phyloP scores from a whole-genome alignment of 2,888 invertebrate species.

The Boloria euphrosyne region DNA sequence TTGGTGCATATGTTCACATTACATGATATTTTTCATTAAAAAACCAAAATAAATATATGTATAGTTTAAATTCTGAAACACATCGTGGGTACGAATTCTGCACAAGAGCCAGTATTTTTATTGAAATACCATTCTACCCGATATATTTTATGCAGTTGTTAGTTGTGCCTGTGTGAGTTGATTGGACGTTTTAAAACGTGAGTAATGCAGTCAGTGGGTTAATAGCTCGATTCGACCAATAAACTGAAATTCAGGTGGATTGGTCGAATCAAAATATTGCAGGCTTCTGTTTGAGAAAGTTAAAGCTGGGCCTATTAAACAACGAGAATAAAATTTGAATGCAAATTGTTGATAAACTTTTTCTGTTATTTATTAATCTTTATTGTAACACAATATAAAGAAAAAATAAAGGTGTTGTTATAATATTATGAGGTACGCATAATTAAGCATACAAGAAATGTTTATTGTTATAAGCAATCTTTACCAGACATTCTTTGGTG shows the following conservation, averaged over 20 bases:
- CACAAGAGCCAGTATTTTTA: constrained; percentile 8
- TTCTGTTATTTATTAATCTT: too few species aligned
- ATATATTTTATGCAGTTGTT: constrained; percentile 24
- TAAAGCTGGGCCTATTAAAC: constrained; percentile 7
- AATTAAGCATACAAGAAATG: too few species aligned
- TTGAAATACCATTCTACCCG: constrained; percentile 15
- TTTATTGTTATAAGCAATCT: too few species aligned
- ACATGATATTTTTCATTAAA: neutral
- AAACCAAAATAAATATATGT: constrained; percentile 6
- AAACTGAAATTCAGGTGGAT: constrained; percentile 33
- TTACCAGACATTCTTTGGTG: too few species aligned
- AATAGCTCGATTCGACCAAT: constrained; percentile 32
- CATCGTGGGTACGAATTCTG: neutral
- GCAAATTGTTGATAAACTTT: too few species aligned
- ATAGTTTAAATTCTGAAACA: neutral
- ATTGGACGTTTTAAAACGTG: constrained; percentile 34
- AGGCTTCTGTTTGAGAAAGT: constrained; percentile 11
- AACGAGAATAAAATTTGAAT: neutral
- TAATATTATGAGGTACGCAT: too few species aligned
- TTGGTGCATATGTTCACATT: too few species aligned
- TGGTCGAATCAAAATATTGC: constrained; percentile 35
- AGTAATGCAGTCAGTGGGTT: constrained; percentile 30
- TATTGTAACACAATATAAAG: too few species aligned
- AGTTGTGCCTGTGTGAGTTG: constrained; percentile 22
- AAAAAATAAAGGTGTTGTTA: too few species aligned